These are phyloP conservation scores for Tenebrio molitor DNA, from an alignment of 1,140 invertebrate genomes.

Conservation along the genomic window DNA sequence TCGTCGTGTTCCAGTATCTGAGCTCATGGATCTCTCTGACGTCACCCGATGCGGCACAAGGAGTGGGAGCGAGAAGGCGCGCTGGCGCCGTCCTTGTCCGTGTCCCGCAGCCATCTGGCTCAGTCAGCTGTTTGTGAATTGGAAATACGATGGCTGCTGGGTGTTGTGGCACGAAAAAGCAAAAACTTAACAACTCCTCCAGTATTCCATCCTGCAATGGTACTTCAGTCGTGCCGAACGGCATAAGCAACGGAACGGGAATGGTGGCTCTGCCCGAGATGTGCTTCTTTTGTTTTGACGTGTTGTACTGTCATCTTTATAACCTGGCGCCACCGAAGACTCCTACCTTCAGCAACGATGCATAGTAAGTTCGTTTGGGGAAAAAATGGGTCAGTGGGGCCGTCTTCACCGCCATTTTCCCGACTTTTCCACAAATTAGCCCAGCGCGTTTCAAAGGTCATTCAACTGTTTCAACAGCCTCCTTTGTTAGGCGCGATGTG, in stretches of 20 bases:
- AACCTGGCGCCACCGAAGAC: constrained; percentile 91
- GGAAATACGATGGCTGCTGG: constrained; percentile 80
- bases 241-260: constrained; percentile 66
- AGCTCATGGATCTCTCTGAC: constrained; percentile 32
- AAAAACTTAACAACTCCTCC: constrained; percentile 85
- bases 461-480: constrained; percentile 19
- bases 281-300: constrained; percentile 99
- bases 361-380: constrained; percentile 83
- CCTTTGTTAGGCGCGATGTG: not conserved
- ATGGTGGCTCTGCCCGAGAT: constrained; percentile 92
- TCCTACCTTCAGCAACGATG: constrained; percentile 93
- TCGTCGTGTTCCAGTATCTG: not conserved
- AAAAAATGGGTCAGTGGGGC: not conserved
- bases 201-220: constrained; percentile 69
- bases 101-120: constrained; percentile 52
- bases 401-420: not conserved
- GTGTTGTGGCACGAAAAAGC: constrained; percentile 91
- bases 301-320: constrained; percentile 93
- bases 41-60: constrained; percentile 19
- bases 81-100: constrained; percentile 18
- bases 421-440: not conserved
- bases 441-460: not conserved
- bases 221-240: constrained; percentile 61
- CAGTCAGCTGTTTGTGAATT: constrained; percentile 56
- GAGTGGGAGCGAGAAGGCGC: constrained; percentile 1